These are phyloP conservation scores for Hylomyscus alleni DNA, from an alignment of 2,797 vertebrate species.

Conservation along the genomic window DNA sequence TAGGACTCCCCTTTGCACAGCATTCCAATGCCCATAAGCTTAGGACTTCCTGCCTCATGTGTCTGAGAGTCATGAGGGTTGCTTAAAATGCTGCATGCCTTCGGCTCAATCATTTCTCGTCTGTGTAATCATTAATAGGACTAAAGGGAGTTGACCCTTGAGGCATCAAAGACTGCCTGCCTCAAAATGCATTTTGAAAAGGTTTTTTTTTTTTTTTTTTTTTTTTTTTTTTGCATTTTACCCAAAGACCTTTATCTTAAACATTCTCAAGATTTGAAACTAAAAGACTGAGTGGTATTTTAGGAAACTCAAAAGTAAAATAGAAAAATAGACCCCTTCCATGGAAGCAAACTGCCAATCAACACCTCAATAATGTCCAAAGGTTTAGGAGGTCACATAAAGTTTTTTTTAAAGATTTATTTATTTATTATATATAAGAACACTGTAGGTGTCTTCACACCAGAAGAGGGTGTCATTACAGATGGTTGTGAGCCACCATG, in stretches of 20 bases:
- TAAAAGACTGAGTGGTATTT: slow-evolving; percentile 49
- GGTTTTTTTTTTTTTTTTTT: background rate
- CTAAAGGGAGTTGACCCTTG: background rate
- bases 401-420: background rate
- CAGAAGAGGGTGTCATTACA: no score
- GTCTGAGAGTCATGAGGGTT: slow-evolving; percentile 47
- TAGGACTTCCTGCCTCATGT: slow-evolving; percentile 34
- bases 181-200: slow-evolving; percentile 34
- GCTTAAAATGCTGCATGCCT: slow-evolving; percentile 67
- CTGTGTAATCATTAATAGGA: slow-evolving; percentile 55
- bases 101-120: slow-evolving; percentile 4
- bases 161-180: slow-evolving; percentile 51
- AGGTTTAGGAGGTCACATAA: background rate
- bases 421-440: no score
- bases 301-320: slow-evolving; percentile 22
- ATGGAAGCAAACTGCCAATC: slow-evolving; percentile 19
- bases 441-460: no score
- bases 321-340: background rate
- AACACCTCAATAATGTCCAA: background rate
- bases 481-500: no score
- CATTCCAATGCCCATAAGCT: slow-evolving; percentile 42
- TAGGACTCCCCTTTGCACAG: background rate
- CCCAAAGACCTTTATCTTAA: slow-evolving; percentile 56
- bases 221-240: slow-evolving; percentile 14
- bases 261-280: slow-evolving; percentile 24